Base-by-base conservation (phyloP, 1,140 invertebrate genomes). In the Drosophila elegans region DNA sequence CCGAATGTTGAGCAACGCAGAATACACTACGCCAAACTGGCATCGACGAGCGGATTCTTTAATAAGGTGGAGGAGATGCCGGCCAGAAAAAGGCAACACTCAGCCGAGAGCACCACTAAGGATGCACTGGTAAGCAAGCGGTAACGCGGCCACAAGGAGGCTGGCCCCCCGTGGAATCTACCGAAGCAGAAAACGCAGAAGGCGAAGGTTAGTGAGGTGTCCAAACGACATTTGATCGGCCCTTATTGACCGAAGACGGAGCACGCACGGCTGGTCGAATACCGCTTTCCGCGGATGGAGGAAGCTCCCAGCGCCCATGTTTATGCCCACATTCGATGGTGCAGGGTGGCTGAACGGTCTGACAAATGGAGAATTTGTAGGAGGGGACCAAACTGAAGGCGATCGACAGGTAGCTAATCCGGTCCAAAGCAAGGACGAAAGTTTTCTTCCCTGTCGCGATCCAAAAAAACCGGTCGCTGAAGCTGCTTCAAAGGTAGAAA, bases 181-280 rank as follows among this genome's bases (percentile, higher is more conserved):
- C 39, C n/a, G n/a, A 41, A 41, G 39, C 2, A 13, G 39, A 4
- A n/a, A 4, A 34, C 16, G 4, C 32, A 36, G 16, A 10, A 3
- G 16, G 16, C 36, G 3, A 54, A 27, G 2, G 36, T 10, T 12
- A 39, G 52, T 39, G 36, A 54, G 5, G 36, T 39, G 16, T 3
- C 16, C 34, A 38, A 53, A 11, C 13, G 52, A 54, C 21, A 54
- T 4, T n/a, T 54, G 12, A 54, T 39, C 11, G 12, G 36, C 36
- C 32, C 48, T 51, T 4, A 51, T 34, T 11, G 29, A 51, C 27
- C 10, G 52, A 54, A 39, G 21, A 25, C 7, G 11, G 52, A 27
- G 6, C 3, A 54, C 3, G 36, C 7, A 16, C 11, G 51, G 3
- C 52, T 54, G 3, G 36, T 54, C 3, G 52, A 54, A 7, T 38